Percentiles rank a stretch among this genome's conserved stretches.
phyloP scores from a whole-genome alignment of 2,113 vertebrate species.

The Acanthochromis polyacanthus region DNA sequence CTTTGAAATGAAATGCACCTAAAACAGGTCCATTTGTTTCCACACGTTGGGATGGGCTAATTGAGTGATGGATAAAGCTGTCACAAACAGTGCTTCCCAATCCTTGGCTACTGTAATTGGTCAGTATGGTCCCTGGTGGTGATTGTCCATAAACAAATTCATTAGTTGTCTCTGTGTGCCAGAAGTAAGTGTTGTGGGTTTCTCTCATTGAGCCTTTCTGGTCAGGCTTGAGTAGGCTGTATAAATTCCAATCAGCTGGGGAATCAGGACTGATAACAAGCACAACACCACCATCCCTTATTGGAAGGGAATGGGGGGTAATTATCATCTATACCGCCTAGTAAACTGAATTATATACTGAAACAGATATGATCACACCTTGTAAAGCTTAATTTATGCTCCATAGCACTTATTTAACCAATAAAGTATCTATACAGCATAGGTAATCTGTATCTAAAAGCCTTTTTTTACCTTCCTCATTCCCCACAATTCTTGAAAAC shows the following conservation, averaged over 20 bases:
- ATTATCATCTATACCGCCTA: neutral
- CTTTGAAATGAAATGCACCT: slow-evolving; percentile 28
- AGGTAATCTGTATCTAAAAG: neutral
- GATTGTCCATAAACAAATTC: slow-evolving; percentile 68
- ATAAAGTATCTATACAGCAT: neutral
- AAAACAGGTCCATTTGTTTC: slow-evolving; percentile 30
- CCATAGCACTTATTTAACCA: neutral
- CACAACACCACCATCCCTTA: slow-evolving; percentile 25
- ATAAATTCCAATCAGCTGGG: slow-evolving; percentile 42
- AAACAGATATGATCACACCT: neutral
- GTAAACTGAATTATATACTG: slow-evolving; percentile 4
- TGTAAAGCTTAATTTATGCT: slow-evolving; percentile 12
- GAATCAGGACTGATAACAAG: slow-evolving; percentile 50
- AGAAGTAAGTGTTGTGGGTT: slow-evolving; percentile 42
- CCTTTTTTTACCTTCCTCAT: slow-evolving; percentile 13
- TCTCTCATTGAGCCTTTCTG: slow-evolving; percentile 47
- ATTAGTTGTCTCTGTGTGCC: slow-evolving; percentile 59
- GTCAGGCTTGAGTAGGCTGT: slow-evolving; percentile 30
- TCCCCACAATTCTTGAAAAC: neutral
- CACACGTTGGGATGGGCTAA: slow-evolving; percentile 38
- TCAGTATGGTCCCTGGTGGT: slow-evolving; percentile 52
- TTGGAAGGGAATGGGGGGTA: neutral
- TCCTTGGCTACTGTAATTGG: slow-evolving; percentile 37
- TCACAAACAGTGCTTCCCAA: slow-evolving; percentile 44
- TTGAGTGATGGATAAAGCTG: slow-evolving; percentile 70